Evolutionary conservation across 2,888 invertebrate species (phyloP), one percentile per base, ranked within the genome.

Genomic region (Anticlea derivata): DNA sequence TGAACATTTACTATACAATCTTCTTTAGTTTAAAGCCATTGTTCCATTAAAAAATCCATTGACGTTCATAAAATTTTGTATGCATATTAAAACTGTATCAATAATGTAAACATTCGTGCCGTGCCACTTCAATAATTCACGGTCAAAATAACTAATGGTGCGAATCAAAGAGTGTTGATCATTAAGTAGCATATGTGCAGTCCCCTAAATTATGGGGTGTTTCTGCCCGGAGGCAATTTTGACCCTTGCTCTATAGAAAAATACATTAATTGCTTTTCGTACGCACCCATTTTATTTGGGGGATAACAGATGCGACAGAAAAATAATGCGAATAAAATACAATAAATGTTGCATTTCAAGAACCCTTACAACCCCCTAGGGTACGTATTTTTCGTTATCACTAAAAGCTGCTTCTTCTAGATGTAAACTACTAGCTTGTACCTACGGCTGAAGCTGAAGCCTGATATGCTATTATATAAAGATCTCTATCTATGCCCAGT

Each of bases 111-210:
- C n/a, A n/a, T n/a, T n/a, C n/a, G n/a, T n/a, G n/a, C n/a, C n/a
- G 8, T 38, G 48, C 66, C 63, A 72, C 66, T 73, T 58, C 66
- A 63, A 72, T 69, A 67, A 70, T 75, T 69, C 70, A 75, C 68
- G 72, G 66, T 59, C 51, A 62, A 65, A 61, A 65, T 55, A 53
- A 55, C 55, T 61, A 64, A 65, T 61, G 59, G 59, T 49, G 55
- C 54, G 64, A 62, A 68, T 66, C 63, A 59, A 62, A 63, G 39
- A 61, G 72, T 75, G 74, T 72, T 70, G 34, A 72, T 70, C 76
- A 75, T 80, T 72, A 70, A 48, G 65, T 52, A 67, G 65, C 80
- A 79, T 78, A 78, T 79, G 80, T 60, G 58, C 43, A 44, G 38
- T 45, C 57, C 55, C 51, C 51, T 47, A 40, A 51, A 50, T 50